Percentiles rank a stretch among this genome's conserved stretches.
These are phyloP conservation scores for Sceloporus undulatus DNA, from an alignment of 2,113 vertebrate species.

Conservation along the genomic window DNA sequence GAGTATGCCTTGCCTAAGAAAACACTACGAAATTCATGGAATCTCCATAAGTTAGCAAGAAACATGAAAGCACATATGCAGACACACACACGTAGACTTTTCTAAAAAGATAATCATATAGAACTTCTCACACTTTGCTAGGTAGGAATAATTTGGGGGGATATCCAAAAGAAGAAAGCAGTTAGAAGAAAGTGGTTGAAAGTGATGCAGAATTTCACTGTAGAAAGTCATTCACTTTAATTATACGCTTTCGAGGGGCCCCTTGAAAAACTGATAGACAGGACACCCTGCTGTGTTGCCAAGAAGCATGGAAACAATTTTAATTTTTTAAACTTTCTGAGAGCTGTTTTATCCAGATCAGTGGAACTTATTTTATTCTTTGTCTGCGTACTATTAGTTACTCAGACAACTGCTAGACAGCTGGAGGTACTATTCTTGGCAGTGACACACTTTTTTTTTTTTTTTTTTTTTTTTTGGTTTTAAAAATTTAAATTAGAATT, in stretches of 20 bases:
- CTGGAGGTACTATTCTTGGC: conserved; percentile 24
- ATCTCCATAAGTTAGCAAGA: no score
- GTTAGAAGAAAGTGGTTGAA: background rate
- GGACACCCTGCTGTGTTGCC: conserved; percentile 25
- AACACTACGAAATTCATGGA: no score
- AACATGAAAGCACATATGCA: no score
- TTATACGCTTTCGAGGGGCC: conserved; percentile 22
- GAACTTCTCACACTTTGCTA: background rate
- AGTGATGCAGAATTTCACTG: background rate
- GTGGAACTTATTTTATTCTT: conserved; percentile 49
- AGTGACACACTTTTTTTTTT: background rate
- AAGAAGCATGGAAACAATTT: conserved; percentile 46
- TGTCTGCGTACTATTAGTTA: conserved; percentile 14
- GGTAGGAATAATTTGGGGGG: background rate
- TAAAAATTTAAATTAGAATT: no score
- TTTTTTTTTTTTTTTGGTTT: background rate
- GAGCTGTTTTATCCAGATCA: conserved; percentile 49
- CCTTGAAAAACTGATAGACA: conserved; percentile 30
- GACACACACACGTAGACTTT: background rate
- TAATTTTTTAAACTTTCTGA: conserved; percentile 27
- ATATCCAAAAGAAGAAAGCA: conserved; percentile 7
- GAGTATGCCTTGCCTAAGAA: no score
- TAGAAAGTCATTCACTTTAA: background rate
- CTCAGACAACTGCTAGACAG: conserved; percentile 34
- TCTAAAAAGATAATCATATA: background rate